Evolutionary conservation across 2,888 invertebrate species (phyloP).

Genomic region (Drosophila flavopinicola): DNA sequence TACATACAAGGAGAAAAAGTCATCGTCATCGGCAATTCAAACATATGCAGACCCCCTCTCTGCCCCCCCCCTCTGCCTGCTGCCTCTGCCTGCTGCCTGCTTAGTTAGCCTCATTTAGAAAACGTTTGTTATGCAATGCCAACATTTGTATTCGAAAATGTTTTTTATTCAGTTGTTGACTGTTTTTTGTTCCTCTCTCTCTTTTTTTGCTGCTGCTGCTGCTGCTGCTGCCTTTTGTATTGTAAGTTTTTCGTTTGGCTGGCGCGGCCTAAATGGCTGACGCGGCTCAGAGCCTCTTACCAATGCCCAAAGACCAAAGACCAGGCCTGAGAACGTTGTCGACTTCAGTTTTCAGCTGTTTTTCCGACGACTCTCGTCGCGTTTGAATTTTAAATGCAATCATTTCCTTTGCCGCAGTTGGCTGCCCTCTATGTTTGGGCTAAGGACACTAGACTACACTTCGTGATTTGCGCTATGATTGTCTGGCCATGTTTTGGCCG

Average conservation of each 20-base stretch:
- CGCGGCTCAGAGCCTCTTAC: constrained; percentile 50
- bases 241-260: constrained; percentile 54
- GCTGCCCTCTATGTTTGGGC: constrained; percentile 40
- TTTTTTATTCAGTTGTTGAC: constrained; percentile 78
- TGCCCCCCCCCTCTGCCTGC: neutral
- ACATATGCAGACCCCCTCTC: constrained; percentile 69
- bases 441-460: constrained; percentile 76
- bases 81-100: constrained; percentile 60
- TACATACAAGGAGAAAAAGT: constrained; percentile 70
- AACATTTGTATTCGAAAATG: constrained; percentile 82
- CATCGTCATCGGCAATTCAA: constrained; percentile 80
- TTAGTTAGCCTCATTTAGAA: constrained; percentile 81
- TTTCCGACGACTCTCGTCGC: constrained; percentile 55
- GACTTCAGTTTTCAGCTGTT: constrained; percentile 73
- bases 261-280: constrained; percentile 76
- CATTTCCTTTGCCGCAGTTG: constrained; percentile 78
- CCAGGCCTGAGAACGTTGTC: constrained; percentile 50
- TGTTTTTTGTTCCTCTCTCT: constrained; percentile 41
- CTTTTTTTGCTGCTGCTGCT: constrained; percentile 12
- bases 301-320: constrained; percentile 30
- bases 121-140: constrained; percentile 82
- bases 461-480: constrained; percentile 79
- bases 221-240: constrained; percentile 46
- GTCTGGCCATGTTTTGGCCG: constrained; percentile 48
- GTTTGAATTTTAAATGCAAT: constrained; percentile 83